A percentile compares a stretch with the other conserved stretches of the same genome.
phyloP scores from a whole-genome alignment of 2,113 vertebrate genomes.

The Sturnira hondurensis region DNA sequence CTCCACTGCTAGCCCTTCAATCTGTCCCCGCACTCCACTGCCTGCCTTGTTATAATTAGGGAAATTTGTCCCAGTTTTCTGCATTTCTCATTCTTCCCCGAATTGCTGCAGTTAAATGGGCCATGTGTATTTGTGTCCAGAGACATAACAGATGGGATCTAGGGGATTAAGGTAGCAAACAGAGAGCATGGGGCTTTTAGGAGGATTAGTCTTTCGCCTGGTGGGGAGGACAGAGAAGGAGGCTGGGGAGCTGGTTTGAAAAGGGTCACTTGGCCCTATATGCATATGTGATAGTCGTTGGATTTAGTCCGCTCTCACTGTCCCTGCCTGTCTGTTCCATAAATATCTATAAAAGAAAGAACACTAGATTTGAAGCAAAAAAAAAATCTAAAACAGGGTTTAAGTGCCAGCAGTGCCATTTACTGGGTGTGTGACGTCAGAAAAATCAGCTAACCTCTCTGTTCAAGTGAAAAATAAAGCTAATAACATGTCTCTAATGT shows the following conservation, averaged over 20 bases:
- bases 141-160: conserved; percentile 64
- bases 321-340: neutral
- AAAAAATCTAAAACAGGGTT: neutral
- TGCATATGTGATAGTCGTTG: neutral
- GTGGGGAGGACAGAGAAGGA: conserved; percentile 24
- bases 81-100: neutral
- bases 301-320: neutral
- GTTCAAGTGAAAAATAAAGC: conserved; percentile 19
- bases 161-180: conserved; percentile 56
- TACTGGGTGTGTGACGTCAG: neutral
- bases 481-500: neutral
- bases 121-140: conserved; percentile 44
- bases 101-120: conserved; percentile 52
- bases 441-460: neutral
- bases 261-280: conserved; percentile 28
- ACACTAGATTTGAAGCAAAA: neutral
- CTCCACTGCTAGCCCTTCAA: neutral
- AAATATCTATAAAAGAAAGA: neutral
- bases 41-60: neutral
- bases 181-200: conserved; percentile 49
- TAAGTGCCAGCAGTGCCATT: neutral
- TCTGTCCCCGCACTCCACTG: neutral
- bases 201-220: conserved; percentile 59
- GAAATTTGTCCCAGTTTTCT: conserved; percentile 23
- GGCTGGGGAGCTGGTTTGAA: neutral